phyloP scores from a whole-genome alignment of 1,140 invertebrate species.

The Magallana ariakensis region DNA sequence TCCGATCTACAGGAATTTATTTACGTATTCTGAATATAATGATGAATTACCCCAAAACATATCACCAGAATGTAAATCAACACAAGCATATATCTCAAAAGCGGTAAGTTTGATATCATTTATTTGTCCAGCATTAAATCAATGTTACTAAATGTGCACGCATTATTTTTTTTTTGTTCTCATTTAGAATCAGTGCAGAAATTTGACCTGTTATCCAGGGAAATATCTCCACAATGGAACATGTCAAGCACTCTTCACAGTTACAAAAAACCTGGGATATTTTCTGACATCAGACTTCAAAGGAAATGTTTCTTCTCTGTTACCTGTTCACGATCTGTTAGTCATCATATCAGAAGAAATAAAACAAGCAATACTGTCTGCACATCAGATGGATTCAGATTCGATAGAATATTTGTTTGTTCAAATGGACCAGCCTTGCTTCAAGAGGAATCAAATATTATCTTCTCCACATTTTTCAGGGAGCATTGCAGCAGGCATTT shows the following conservation, averaged over 20 bases:
- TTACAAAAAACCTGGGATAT: background rate
- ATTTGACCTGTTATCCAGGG: background rate
- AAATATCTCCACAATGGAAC: background rate
- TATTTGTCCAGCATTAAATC: too few species aligned
- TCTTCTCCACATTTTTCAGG: background rate
- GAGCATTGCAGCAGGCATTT: too few species aligned
- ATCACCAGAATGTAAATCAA: too few species aligned
- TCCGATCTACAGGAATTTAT: background rate
- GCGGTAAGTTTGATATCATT: too few species aligned
- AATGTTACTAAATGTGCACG: too few species aligned
- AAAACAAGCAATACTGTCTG: background rate
- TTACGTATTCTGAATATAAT: background rate
- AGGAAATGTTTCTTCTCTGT: background rate
- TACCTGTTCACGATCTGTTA: background rate
- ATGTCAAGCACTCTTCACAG: background rate
- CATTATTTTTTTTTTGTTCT: too few species aligned
- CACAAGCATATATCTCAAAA: too few species aligned
- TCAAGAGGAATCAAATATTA: background rate
- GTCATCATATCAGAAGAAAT: background rate
- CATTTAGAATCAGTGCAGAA: too few species aligned
- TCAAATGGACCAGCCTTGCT: background rate
- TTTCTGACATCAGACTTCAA: background rate
- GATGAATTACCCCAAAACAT: too few species aligned
- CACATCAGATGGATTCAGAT: background rate
- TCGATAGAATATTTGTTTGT: background rate